phyloP scores from a whole-genome alignment of 37 sponge, comb jelly and placozoan genomes.

The Lycopodina hypogea region DNA sequence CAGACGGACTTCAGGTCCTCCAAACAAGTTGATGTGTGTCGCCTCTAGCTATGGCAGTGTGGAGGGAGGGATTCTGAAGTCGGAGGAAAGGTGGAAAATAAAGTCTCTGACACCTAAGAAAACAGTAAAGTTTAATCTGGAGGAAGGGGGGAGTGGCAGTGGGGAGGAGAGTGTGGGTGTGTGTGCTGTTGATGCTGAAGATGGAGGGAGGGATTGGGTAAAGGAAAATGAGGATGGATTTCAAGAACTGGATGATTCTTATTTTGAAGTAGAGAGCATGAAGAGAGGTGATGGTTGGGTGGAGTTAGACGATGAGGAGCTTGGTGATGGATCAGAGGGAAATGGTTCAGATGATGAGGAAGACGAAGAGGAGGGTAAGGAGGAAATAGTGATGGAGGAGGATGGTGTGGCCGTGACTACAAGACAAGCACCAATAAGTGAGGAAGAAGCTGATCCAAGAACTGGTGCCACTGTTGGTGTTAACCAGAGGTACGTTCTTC shows the following conservation, averaged over 20 bases:
- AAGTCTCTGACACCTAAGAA: too few relatives aligned
- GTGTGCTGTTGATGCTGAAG: background rate
- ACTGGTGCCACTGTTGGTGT: background rate
- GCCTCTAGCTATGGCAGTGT: too few relatives aligned
- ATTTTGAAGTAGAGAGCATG: background rate
- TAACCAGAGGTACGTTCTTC: conserved; percentile 41
- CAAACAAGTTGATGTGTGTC: too few relatives aligned
- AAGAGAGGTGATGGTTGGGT: background rate
- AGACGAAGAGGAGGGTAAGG: conserved; percentile 2
- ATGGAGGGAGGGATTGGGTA: background rate
- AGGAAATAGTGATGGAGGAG: background rate
- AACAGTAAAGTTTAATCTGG: too few relatives aligned
- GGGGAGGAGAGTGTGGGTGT: background rate
- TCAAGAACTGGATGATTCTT: background rate
- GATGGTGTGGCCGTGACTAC: conserved; percentile 8
- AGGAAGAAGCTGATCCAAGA: background rate
- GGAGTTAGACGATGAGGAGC: conserved; percentile 14
- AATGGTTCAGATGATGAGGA: conserved; percentile 8
- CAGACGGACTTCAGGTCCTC: background rate
- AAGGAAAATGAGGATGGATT: background rate
- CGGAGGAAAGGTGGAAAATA: too few relatives aligned
- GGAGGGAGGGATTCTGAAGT: too few relatives aligned
- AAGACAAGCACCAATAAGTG: background rate
- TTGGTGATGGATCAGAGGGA: background rate
- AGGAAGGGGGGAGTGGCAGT: background rate